Conservation (phyloP, 2,113 vertebrate species). For the Sorex araneus region DNA sequence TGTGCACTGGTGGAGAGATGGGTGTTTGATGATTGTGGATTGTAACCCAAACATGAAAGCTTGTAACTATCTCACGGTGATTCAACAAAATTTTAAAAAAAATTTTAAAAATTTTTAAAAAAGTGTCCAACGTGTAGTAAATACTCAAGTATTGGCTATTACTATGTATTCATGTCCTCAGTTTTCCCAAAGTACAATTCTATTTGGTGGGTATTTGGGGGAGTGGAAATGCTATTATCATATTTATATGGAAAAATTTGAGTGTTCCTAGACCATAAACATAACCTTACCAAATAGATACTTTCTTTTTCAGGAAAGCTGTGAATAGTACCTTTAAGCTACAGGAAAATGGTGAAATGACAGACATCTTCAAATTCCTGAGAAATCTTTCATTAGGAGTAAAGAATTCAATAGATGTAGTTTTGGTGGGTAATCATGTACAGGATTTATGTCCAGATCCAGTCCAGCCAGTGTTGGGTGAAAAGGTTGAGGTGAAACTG, state of each 20-base stretch:
- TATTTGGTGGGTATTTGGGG: neutral
- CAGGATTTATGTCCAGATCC: neutral
- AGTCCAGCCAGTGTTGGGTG: rapidly evolving
- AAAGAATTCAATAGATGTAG: too few relatives aligned
- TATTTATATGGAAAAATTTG: neutral
- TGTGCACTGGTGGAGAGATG: too few relatives aligned
- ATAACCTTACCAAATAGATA: neutral
- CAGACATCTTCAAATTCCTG: neutral
- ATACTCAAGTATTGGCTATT: neutral
- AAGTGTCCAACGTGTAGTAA: neutral
- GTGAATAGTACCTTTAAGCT: neutral
- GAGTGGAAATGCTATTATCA: neutral
- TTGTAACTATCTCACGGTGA: too few relatives aligned
- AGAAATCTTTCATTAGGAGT: neutral
- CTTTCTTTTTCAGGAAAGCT: neutral
- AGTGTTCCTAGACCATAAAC: neutral
- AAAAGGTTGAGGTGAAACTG: too few relatives aligned
- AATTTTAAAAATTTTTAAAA: too few relatives aligned
- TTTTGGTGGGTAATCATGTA: rapidly evolving
- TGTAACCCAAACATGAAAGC: too few relatives aligned
- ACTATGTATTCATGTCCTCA: neutral
- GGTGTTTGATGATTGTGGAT: too few relatives aligned
- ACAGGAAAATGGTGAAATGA: neutral
- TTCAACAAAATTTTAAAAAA: too few relatives aligned
- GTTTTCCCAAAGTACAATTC: neutral